Evolutionary conservation across 2,797 vertebrate genomes (phyloP).

Genomic region (Graptemys geographica): DNA sequence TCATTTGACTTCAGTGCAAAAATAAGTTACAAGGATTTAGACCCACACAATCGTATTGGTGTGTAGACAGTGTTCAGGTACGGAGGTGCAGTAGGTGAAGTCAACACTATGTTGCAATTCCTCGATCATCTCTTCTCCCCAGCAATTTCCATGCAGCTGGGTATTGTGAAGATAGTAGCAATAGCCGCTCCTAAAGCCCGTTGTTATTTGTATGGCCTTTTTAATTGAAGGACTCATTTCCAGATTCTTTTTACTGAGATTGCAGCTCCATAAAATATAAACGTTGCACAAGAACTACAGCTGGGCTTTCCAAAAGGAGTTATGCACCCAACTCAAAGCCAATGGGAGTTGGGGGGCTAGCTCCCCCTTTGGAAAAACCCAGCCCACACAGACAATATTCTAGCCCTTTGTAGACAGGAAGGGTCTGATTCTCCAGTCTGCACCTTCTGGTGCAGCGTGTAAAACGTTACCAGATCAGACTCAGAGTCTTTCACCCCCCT

Average conservation of each 20-base stretch:
- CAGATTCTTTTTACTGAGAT: background rate
- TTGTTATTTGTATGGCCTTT: background rate
- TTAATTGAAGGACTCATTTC: background rate
- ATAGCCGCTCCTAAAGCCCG: background rate
- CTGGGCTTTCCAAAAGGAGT: background rate
- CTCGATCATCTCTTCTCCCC: background rate
- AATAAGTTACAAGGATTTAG: background rate
- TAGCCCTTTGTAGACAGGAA: background rate
- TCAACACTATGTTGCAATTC: background rate
- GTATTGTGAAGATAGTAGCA: background rate
- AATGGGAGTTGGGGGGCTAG: background rate
- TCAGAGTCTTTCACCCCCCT: background rate
- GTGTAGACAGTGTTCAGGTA: background rate
- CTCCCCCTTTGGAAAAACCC: background rate
- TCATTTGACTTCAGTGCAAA: background rate
- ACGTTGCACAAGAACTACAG: background rate
- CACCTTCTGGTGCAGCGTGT: fast-evolving
- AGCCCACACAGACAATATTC: background rate
- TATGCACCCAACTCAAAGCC: background rate
- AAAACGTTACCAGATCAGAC: fast-evolving
- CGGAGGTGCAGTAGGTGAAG: background rate
- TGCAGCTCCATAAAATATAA: background rate
- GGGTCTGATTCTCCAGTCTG: too few relatives aligned
- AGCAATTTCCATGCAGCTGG: background rate
- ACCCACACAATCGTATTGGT: background rate